A percentile compares a stretch with the other conserved stretches of the same genome.
phyloP scores from a whole-genome alignment of 2,888 invertebrate genomes.

The Biston stratarius region DNA sequence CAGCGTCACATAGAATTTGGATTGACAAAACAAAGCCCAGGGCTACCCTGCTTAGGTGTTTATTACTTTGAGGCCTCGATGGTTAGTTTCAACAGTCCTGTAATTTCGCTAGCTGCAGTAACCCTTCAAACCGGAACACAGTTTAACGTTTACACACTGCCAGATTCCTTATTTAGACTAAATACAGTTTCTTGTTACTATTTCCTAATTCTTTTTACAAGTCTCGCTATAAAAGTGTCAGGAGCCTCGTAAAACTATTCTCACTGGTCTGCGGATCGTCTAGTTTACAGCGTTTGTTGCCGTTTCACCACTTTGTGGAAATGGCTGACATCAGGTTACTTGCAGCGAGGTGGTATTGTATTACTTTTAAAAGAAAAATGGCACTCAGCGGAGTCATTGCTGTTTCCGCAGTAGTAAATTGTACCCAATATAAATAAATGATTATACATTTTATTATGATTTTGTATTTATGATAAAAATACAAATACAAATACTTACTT shows the following conservation, averaged over 20 bases:
- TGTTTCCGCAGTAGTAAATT: not conserved
- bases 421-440: not conserved
- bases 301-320: constrained; percentile 30
- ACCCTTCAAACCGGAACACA: no score
- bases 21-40: no score
- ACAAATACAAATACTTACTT: no score
- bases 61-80: no score
- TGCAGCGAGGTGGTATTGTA: constrained; percentile 14
- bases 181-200: constrained; percentile 1
- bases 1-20: no score
- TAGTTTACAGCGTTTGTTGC: constrained; percentile 34
- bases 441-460: no score
- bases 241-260: constrained; percentile 30
- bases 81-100: no score
- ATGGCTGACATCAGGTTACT: constrained; percentile 32
- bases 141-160: no score
- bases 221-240: constrained; percentile 20
- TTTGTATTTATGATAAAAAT: no score
- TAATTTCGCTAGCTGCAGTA: no score
- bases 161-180: not conserved
- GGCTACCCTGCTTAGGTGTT: no score
- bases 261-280: constrained; percentile 19
- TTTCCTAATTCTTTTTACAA: constrained; percentile 12
- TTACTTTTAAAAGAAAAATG: constrained; percentile 13
- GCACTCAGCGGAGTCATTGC: not conserved